Evolutionary conservation across 2,888 invertebrate species (phyloP).

Genomic region (Pogonocherus hispidulus): DNA sequence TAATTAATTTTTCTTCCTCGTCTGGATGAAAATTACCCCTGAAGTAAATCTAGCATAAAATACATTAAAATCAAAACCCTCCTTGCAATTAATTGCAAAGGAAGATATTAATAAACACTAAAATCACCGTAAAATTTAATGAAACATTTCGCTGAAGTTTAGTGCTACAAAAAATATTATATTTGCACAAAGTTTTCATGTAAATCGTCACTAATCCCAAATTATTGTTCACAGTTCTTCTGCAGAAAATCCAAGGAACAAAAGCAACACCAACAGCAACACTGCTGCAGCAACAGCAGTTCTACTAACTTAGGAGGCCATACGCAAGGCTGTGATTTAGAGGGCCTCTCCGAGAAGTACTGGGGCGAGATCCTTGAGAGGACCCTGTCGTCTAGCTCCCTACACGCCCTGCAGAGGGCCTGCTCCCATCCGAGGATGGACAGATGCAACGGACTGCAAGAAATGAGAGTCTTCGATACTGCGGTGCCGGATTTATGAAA

Average conservation of each 20-base stretch:
- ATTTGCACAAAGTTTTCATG: too few relatives aligned
- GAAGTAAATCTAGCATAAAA: neutral
- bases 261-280: constrained; percentile 57
- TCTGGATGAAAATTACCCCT: neutral
- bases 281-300: constrained; percentile 61
- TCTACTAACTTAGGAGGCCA: constrained; percentile 55
- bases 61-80: neutral
- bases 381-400: constrained; percentile 81
- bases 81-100: neutral
- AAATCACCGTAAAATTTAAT: too few relatives aligned
- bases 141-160: too few relatives aligned
- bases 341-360: constrained; percentile 72
- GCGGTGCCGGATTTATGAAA: constrained; percentile 68
- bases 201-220: too few relatives aligned
- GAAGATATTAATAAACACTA: too few relatives aligned
- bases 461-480: constrained; percentile 64
- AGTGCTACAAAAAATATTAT: too few relatives aligned
- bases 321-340: constrained; percentile 70
- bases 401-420: constrained; percentile 73
- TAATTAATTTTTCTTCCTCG: constrained; percentile 8
- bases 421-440: constrained; percentile 61
- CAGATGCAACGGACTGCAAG: constrained; percentile 65
- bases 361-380: constrained; percentile 82
- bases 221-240: constrained; percentile 58
- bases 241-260: constrained; percentile 59